phyloP scores from a whole-genome alignment of 2,113 vertebrate species.

The Xenopus laevis region DNA sequence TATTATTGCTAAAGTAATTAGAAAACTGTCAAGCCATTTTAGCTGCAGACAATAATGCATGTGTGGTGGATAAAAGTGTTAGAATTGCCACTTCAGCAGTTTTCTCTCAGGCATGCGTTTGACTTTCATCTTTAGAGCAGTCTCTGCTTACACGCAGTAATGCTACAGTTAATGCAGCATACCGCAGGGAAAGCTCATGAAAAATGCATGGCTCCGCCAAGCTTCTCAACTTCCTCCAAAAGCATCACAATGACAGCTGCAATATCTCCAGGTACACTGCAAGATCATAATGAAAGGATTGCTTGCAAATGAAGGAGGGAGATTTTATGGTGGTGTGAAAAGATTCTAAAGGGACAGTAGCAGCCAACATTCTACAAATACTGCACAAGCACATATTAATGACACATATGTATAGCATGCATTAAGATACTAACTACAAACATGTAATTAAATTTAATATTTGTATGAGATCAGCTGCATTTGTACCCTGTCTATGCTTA shows the following conservation, averaged over 20 bases:
- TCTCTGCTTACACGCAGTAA: neutral
- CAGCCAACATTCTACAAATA: neutral
- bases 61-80: neutral
- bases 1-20: too few relatives aligned
- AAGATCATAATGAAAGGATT: conserved; percentile 20
- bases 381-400: too few relatives aligned
- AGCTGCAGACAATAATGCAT: too few relatives aligned
- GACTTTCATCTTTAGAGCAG: neutral
- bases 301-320: neutral
- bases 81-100: neutral
- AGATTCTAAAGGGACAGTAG: neutral
- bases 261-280: conserved; percentile 18
- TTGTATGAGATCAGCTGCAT: too few relatives aligned
- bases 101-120: neutral
- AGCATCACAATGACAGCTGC: conserved; percentile 14
- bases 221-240: conserved; percentile 13
- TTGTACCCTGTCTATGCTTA: too few relatives aligned
- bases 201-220: conserved; percentile 22
- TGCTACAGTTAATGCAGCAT: conserved; percentile 4
- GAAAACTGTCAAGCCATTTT: too few relatives aligned
- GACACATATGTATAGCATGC: too few relatives aligned
- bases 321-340: neutral
- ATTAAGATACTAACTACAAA: too few relatives aligned
- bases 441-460: too few relatives aligned
- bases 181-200: conserved; percentile 18